phyloP scores from a whole-genome alignment of 2,113 vertebrate species.

The Mellivora capensis region DNA sequence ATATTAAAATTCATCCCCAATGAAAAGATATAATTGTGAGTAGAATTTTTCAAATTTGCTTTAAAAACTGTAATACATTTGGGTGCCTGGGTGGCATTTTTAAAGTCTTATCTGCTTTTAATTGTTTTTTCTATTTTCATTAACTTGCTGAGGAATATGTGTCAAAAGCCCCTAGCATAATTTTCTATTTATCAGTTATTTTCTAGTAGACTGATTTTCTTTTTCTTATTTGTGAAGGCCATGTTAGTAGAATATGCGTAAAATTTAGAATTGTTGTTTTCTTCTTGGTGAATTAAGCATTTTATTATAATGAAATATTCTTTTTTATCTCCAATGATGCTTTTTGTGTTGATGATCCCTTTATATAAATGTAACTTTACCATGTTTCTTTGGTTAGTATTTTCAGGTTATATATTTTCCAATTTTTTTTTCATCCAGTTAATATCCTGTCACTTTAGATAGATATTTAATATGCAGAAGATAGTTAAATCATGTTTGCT shows the following conservation, averaged over 20 bases:
- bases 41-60: background rate
- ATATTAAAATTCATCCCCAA: background rate
- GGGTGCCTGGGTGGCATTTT: background rate
- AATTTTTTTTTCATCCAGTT: background rate
- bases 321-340: background rate
- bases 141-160: background rate
- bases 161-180: background rate
- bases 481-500: background rate
- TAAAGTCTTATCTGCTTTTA: background rate
- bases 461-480: background rate
- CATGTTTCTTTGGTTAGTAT: background rate
- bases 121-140: background rate
- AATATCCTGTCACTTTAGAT: background rate
- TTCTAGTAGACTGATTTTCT: background rate
- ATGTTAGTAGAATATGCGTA: background rate
- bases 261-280: background rate
- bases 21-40: background rate
- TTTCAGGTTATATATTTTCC: background rate
- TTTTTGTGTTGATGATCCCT: background rate
- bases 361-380: background rate
- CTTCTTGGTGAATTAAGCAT: background rate
- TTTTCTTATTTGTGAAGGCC: background rate
- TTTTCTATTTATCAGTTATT: background rate
- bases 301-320: background rate
- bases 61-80: too few species aligned